Base-by-base conservation (phyloP, 2,797 vertebrate species). In the Lophotriccus pileatus region DNA sequence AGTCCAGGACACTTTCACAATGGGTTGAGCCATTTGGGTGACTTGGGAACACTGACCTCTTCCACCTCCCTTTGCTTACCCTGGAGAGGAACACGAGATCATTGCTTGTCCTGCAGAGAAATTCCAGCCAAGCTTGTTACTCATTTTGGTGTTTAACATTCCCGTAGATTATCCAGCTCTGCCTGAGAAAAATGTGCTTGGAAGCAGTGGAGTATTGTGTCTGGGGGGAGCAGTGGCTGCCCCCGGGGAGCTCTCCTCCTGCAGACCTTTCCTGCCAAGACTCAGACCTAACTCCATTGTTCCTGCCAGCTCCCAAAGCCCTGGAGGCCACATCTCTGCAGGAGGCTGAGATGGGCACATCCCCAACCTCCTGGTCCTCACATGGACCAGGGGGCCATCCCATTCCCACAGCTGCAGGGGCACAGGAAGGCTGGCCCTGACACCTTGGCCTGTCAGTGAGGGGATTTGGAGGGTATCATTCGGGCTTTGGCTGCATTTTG, bases 111-210 rank as follows among this genome's bases (percentile, higher is more conserved):
- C 93, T 74, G 89, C 89, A 80, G 60, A 91, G 84, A 41, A 72
- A 77, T 83, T 92, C 75, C 69, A 67, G 72, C 76, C 84, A 77
- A 84, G 21, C 66, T 92, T 89, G 67, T 87, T 95, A 66, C 91
- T 96, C 89, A 68, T 89, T 96, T 85, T 93, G 91, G 84, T 96
- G 95, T 96, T 96, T 92, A 92, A 89, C 91, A 95, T 96, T 96
- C 95, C 89, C 41, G 3, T 76, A 67, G 89, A 96, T 95, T 96
- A 95, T 89, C 84, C 94, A 92, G 76, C 56, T 60, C 84, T 89
- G 95, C 93, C 87, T 94, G 91, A 95, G 91, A 96, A 94, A 94
- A 96, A 94, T 92, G 95, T 94, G 89, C 87, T 96, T 96, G 95
- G 95, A 94, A 89, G 80, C 91, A 47, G 79, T 3, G 12, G 46